Base-by-base conservation (phyloP, 2,113 vertebrate species). In the Shinisaurus crocodilurus region DNA sequence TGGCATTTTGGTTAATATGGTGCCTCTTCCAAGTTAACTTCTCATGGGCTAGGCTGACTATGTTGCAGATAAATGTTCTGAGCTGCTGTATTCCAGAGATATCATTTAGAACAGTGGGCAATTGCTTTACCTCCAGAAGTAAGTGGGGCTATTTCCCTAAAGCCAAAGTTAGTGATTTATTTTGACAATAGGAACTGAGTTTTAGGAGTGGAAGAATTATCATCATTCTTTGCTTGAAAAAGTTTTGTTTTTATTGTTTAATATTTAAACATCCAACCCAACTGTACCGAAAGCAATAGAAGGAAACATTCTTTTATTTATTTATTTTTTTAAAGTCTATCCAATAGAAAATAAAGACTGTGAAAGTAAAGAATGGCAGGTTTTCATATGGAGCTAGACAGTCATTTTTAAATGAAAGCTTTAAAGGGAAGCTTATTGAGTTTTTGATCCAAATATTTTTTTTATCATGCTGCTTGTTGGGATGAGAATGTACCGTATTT, bases 1-100 rank as follows among this genome's bases (percentile, higher is more conserved):
- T 94, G 93, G 16, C 50, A 91, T 82, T 93, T 74, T 20, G 93
- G 86, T 88, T 93, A 90, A n/a, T n/a, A 92, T 94, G 65, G 92
- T 87, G 89, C 90, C 92, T 90, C 50, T 77, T 93, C 89, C 89
- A 92, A 91, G 94, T 94, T 88, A 95, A 95, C 94, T 94, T 94
- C 81, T 74, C 16, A 63, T 87, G 25, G 91, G 95, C 96, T 96
- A 94, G 85, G 79, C 4, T 80, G 93, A 76, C 75, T 94, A 94
- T 95, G 95, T 89, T 94, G 72, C 70, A 92, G 90, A 74, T 82
- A 29, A 92, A 27, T 93, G 94, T 90, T 96, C 90, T 93, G 91
- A 96, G 86, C 88, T 90, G 29, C 90, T 88, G 37, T 50, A 32
- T 70, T 93, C 86, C 60, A 93, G 85, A 88, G 92, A 94, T n/a